These are phyloP conservation scores for Pogonocichla stellata DNA, from an alignment of 2,113 vertebrate genomes.

Conservation along the genomic window DNA sequence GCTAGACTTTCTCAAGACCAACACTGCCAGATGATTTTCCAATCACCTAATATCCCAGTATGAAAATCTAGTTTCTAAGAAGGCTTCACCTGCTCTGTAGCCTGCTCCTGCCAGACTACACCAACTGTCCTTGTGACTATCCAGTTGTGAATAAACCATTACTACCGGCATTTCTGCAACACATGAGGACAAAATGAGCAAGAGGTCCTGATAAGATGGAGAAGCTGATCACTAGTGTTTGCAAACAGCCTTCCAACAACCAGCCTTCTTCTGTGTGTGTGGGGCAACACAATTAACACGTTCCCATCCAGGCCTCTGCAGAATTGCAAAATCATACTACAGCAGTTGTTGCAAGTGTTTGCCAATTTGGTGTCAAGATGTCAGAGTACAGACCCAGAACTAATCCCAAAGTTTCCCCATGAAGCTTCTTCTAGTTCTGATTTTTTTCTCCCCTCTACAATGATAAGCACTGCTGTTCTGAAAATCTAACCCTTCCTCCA, in stretches of 20 bases:
- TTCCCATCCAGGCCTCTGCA: not conserved
- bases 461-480: not conserved
- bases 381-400: not conserved
- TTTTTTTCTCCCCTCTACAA: not conserved
- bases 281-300: not conserved
- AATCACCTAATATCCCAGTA: not conserved
- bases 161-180: not conserved
- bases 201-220: not conserved
- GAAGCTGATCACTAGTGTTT: not conserved
- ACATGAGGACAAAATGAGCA: not conserved
- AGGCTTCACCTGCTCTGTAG: not conserved
- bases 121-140: not conserved
- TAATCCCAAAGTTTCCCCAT: not conserved
- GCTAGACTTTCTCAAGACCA: not conserved
- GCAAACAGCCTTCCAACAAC: not conserved
- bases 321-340: not conserved
- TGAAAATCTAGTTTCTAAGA: not conserved
- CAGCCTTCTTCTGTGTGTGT: not conserved
- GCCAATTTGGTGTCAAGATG: not conserved
- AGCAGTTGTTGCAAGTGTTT: not conserved
- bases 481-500: not conserved
- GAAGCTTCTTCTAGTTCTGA: not conserved
- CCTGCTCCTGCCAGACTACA: not conserved
- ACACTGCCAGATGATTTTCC: not conserved
- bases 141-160: not conserved